phyloP scores from a whole-genome alignment of 1,140 invertebrate genomes.

The Polyergus mexicanus region DNA sequence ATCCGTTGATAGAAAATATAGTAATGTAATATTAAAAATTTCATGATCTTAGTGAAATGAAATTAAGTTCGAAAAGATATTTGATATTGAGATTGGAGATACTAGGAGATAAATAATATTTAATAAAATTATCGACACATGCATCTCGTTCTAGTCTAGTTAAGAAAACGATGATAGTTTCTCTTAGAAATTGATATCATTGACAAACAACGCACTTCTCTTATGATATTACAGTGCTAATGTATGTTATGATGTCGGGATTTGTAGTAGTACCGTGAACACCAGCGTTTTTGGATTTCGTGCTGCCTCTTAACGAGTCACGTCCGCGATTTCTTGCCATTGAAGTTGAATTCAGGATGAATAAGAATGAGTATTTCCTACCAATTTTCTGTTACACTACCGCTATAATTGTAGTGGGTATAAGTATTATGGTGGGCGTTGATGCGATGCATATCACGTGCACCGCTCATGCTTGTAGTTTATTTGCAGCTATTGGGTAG shows the following conservation, averaged over 20 bases:
- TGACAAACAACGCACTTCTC: not conserved
- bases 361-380: slow-evolving; percentile 8
- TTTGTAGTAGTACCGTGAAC: not conserved
- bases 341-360: not conserved
- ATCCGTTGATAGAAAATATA: not conserved
- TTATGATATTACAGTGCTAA: not conserved
- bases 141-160: not conserved
- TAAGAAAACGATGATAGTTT: not conserved
- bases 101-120: not conserved
- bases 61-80: not conserved
- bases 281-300: not conserved
- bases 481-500: slow-evolving; percentile 28
- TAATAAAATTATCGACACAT: not conserved
- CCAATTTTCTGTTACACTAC: slow-evolving; percentile 14
- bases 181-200: not conserved
- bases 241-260: not conserved
- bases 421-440: not conserved
- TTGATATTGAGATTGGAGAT: no score
- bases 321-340: slow-evolving; percentile 11
- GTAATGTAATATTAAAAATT: not conserved
- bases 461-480: slow-evolving; percentile 36
- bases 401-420: not conserved
- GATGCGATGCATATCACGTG: slow-evolving; percentile 12
- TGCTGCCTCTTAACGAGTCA: slow-evolving; percentile 11
- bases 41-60: not conserved